phyloP scores from a whole-genome alignment of 1,140 invertebrate species.

The Cotesia typhae region DNA sequence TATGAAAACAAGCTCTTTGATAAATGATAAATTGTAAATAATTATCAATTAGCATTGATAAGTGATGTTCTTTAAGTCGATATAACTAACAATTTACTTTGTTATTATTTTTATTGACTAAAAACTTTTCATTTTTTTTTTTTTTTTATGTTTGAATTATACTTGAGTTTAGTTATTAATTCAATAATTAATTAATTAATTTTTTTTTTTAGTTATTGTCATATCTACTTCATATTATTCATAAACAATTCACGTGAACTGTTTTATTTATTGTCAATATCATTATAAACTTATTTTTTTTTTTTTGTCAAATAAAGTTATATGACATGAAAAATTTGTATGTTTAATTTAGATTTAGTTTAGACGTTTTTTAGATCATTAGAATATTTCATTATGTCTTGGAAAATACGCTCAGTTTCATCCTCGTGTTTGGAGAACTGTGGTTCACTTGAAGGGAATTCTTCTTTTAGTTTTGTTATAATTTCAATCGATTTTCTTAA shows the following conservation, averaged over 20 bases:
- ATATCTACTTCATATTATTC: neutral
- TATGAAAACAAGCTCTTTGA: neutral
- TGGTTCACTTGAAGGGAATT: no score
- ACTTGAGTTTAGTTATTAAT: neutral
- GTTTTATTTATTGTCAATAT: slow-evolving; percentile 23
- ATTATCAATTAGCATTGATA: slow-evolving; percentile 7
- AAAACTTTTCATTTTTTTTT: neutral
- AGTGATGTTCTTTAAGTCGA: neutral
- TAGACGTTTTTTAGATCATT: no score
- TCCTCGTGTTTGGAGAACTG: no score
- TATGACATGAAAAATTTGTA: no score
- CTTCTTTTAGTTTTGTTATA: no score
- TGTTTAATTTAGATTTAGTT: no score
- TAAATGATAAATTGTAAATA: slow-evolving; percentile 17
- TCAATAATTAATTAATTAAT: neutral
- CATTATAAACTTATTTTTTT: no score
- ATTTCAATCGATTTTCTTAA: no score
- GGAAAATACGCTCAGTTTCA: no score
- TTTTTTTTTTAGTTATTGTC: neutral
- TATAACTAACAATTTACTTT: neutral
- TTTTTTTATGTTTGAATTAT: neutral
- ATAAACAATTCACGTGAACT: slow-evolving; percentile 6
- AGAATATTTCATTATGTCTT: no score
- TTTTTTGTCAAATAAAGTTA: no score
- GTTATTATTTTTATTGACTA: neutral